Conservation (phyloP, 2,888 invertebrate genomes). For the Napeogenes sylphis region DNA sequence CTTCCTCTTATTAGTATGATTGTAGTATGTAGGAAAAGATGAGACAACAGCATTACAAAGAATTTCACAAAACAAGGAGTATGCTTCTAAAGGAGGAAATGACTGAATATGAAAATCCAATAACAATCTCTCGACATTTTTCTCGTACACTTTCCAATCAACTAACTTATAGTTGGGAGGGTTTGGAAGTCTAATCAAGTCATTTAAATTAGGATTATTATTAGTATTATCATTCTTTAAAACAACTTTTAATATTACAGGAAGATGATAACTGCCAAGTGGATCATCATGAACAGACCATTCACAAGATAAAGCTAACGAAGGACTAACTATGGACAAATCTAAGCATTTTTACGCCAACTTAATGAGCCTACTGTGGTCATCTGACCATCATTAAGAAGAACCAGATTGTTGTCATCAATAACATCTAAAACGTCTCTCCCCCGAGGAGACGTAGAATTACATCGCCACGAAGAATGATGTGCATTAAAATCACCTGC, state of each 20-base stretch:
- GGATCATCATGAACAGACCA: not conserved
- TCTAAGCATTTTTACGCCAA: conserved; percentile 5
- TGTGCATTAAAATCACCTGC: conserved; percentile 15
- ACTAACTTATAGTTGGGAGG: not conserved
- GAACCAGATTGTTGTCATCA: conserved; percentile 16
- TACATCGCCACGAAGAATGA: conserved; percentile 13
- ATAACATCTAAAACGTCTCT: conserved; percentile 13
- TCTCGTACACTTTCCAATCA: not conserved
- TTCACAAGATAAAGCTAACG: not conserved
- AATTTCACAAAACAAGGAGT: too few species aligned
- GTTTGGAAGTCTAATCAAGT: not conserved
- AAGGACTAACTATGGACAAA: conserved; percentile 13
- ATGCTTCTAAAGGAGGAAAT: too few species aligned
- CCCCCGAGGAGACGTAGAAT: conserved; percentile 1
- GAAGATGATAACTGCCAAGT: conserved; percentile 17
- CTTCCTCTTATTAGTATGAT: too few species aligned
- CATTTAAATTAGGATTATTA: not conserved
- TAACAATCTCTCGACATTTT: too few species aligned
- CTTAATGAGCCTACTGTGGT: conserved; percentile 12
- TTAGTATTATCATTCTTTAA: too few species aligned
- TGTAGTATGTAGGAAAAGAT: too few species aligned
- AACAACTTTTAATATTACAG: conserved; percentile 11
- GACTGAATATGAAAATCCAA: too few species aligned
- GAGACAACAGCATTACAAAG: too few species aligned
- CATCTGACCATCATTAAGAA: not conserved